Evolutionary conservation across 2,888 invertebrate genomes (phyloP), one percentile per base, ranked within the genome.

Genomic region (Drosophila macrothrix): DNA sequence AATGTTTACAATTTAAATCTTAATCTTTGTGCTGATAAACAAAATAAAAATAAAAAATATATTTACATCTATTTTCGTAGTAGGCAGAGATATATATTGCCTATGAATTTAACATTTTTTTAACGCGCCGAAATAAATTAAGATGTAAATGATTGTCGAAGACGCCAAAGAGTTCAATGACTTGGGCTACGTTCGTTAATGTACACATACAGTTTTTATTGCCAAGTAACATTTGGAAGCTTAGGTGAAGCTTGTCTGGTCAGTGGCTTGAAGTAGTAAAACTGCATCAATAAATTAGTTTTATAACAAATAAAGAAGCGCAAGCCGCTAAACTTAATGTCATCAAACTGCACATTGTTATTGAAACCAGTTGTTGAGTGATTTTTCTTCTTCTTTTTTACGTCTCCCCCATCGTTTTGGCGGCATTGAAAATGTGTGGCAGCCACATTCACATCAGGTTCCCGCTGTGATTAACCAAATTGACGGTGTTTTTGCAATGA

Each of bases 351-450:
- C 53, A 29, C 22, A 61, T 60, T 80, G 67, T 61, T 67, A 56
- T 64, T 54, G 46, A 35, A 86, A 83, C 84, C 76, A 74, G 84
- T 88, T 72, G 59, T 33, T 46, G 52, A 67, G 56, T 52, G 67
- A 25, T 46, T 25, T 43, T 46, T 56, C 39, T 58, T 76, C 54
- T 67, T 28, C 31, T 67, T 61, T 73, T 66, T 37, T 67, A 55
- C 33, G 4, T 65, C 67, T 41, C 68, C 63, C 69, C 56, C 73
- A 52, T 52, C 55, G 50, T 60, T 73, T 74, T 59, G 60, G 74
- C 74, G 90, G 67, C 89, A 87, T 87, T 85, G 90, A 85, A 84
- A 89, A 78, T 78, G 43, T 46, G 31, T 14, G 33, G 12, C 33
- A 33, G 33, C 33, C 33, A 56, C 67, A 41, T 61, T 69, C 52